Evolutionary conservation across 2,113 vertebrate species (phyloP).

Genomic region (Elachura formosa): DNA sequence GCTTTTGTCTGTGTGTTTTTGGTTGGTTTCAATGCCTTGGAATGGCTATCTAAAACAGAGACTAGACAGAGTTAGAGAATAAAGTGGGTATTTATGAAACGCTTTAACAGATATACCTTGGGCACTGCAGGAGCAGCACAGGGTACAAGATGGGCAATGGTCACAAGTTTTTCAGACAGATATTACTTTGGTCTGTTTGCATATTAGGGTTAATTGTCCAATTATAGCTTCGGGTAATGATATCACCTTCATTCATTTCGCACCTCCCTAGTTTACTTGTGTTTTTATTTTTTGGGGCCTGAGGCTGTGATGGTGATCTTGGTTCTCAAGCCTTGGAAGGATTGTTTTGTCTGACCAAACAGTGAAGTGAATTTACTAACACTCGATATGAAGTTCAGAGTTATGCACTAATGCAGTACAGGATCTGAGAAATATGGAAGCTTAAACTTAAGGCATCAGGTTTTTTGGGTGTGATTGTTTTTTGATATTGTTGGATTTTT

Average conservation of each 20-base stretch:
- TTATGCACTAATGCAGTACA: not conserved
- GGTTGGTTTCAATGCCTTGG: not conserved
- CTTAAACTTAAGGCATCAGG: not conserved
- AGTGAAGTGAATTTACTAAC: not conserved
- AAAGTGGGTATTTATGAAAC: not conserved
- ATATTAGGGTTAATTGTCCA: not conserved
- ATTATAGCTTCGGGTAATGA: not conserved
- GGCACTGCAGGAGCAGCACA: not conserved
- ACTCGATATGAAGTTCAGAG: not conserved
- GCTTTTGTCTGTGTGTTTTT: not conserved
- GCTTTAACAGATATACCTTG: not conserved
- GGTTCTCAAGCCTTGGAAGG: not conserved
- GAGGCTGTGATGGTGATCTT: not conserved
- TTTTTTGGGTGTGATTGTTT: not conserved
- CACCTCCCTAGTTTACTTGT: accelerated
- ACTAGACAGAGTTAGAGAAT: not conserved
- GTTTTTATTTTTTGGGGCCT: not conserved
- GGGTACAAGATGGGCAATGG: accelerated
- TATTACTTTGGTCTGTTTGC: not conserved
- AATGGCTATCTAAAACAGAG: not conserved
- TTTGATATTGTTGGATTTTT: not conserved
- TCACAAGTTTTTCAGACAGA: accelerated
- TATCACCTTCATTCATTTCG: not conserved
- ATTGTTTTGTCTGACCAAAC: not conserved
- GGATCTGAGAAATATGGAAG: not conserved